These are phyloP conservation scores for Pseudomugil gertrudae DNA, from an alignment of 2,797 vertebrate species.

Conservation along the genomic window DNA sequence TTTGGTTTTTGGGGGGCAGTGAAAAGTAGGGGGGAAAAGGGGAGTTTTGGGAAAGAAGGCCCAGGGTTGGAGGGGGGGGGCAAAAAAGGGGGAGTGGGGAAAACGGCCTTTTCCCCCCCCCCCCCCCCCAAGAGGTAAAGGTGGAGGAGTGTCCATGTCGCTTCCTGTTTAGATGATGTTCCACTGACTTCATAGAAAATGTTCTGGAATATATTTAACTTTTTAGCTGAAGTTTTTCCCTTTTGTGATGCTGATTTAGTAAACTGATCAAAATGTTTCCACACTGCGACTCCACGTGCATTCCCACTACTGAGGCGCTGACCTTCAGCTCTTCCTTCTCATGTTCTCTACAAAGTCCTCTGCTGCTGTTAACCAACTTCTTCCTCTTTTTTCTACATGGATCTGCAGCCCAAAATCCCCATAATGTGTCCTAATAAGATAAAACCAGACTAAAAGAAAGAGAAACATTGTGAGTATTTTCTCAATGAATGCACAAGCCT, in stretches of 20 bases:
- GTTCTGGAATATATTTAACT: background rate
- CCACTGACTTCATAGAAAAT: background rate
- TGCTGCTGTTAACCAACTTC: background rate
- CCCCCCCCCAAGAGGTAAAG: slow-evolving; percentile 58
- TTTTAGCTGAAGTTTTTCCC: background rate
- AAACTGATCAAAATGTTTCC: background rate
- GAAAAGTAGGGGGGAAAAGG: too few relatives aligned
- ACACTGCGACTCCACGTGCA: background rate
- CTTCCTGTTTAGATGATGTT: slow-evolving; percentile 39
- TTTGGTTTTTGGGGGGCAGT: too few relatives aligned
- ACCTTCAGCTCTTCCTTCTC: background rate
- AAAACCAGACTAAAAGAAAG: background rate
- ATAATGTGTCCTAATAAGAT: background rate
- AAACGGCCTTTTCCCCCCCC: too few relatives aligned
- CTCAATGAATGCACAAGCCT: background rate
- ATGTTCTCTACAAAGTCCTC: background rate
- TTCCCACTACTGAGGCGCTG: background rate
- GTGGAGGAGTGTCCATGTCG: slow-evolving; percentile 66
- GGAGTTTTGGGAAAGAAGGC: too few relatives aligned
- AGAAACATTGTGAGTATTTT: background rate
- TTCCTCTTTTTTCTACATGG: background rate
- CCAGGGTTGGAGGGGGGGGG: too few relatives aligned
- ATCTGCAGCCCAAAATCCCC: background rate
- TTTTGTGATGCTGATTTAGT: background rate
- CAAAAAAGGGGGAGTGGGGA: too few relatives aligned